Evolutionary conservation across 2,888 invertebrate genomes (phyloP).

Genomic region (Diplazon laetatorius): DNA sequence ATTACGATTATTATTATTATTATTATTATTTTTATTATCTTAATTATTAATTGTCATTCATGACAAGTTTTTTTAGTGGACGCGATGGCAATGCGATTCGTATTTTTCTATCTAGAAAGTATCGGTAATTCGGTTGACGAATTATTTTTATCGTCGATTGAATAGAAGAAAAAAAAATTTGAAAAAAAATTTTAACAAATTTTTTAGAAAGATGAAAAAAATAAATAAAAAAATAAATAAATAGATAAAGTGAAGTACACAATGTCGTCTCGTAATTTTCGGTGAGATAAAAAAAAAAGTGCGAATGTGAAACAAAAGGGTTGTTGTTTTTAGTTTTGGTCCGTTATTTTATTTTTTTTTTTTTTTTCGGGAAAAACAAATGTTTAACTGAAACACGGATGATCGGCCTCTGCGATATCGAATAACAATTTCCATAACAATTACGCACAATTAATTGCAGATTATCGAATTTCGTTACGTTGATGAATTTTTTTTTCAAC

Average conservation of each 20-base stretch:
- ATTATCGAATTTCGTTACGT: no score
- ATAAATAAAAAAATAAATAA: background rate
- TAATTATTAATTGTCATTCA: slow-evolving; percentile 49
- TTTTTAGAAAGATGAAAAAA: slow-evolving; percentile 4
- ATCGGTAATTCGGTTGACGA: slow-evolving; percentile 35
- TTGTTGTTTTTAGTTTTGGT: slow-evolving; percentile 2
- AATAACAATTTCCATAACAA: slow-evolving; percentile 15
- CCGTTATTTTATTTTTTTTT: background rate
- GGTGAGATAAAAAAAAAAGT: background rate
- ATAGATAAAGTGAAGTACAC: no score
- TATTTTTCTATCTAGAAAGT: slow-evolving; percentile 61
- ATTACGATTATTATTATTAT: slow-evolving; percentile 34
- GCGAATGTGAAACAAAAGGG: slow-evolving; percentile 1
- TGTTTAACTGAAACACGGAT: slow-evolving; percentile 26
- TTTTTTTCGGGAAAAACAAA: slow-evolving; percentile 18
- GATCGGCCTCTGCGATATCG: slow-evolving; percentile 18
- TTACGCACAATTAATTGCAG: slow-evolving; percentile 27
- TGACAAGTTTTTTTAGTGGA: slow-evolving; percentile 36
- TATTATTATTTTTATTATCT: no score
- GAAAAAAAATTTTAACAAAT: slow-evolving; percentile 14
- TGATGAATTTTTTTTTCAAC: no score
- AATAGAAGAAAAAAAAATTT: slow-evolving; percentile 6
- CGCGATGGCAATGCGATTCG: slow-evolving; percentile 49
- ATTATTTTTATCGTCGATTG: slow-evolving; percentile 12
- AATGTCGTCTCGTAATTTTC: no score